Evolutionary conservation across 2,797 vertebrate species (phyloP).

Genomic region (Macroramphosus scolopax): DNA sequence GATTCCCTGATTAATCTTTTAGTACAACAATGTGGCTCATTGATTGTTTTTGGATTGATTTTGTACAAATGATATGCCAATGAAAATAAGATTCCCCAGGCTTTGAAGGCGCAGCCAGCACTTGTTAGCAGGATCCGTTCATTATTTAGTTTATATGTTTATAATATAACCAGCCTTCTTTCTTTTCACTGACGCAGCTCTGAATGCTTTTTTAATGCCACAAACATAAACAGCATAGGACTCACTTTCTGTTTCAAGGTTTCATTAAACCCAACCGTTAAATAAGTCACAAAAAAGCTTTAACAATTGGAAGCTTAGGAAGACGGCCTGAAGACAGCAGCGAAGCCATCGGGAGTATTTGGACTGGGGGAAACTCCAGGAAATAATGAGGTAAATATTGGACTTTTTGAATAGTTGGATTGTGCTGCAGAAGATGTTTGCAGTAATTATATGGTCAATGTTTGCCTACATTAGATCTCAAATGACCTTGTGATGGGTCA

Average conservation of each 20-base stretch:
- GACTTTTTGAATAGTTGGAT: constrained; percentile 48
- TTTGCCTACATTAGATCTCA: constrained; percentile 55
- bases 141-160: no score
- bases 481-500: constrained; percentile 48
- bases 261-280: constrained; percentile 8
- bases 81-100: no score
- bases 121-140: no score
- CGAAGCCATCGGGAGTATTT: neutral
- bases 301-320: neutral
- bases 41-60: no score
- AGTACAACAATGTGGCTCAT: no score
- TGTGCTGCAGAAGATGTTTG: constrained; percentile 57
- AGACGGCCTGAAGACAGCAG: constrained; percentile 3
- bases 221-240: neutral
- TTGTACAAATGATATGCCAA: no score
- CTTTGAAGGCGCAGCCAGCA: no score
- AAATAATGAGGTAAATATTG: constrained; percentile 69
- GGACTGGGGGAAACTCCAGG: constrained; percentile 4
- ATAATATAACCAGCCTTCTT: no score
- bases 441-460: constrained; percentile 52
- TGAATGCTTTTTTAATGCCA: no score
- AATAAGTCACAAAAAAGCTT: neutral
- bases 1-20: no score
- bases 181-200: no score
- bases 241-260: neutral